Base-by-base conservation (phyloP, 2,888 invertebrate species). In the Sarcophaga carnaria region DNA sequence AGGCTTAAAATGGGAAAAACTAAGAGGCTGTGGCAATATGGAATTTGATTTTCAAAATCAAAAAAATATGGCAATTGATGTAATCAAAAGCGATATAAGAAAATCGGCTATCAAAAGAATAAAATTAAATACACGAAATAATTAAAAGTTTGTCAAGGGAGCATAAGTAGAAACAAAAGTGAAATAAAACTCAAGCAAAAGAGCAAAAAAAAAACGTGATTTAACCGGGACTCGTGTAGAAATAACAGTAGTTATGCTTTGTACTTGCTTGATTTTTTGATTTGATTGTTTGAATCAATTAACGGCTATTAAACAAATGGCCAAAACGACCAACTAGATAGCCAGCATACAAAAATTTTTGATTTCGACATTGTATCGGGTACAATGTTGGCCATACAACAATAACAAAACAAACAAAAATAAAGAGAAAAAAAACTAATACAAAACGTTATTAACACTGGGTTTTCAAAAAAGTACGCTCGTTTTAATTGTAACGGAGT, bases 311-410 rank as follows among this genome's bases (percentile, higher is more conserved):
- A 80, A 70, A 49, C 66, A 37, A 62, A 74, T 72, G 22, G 25
- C 5, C n/a, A 59, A 64, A 22, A 54, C 20, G 27, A 71, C 49
- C 17, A 75, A 77, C 22, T 59, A 71, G 37, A 14, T 17, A 22
- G 10, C 0, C 59, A 54, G 11, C 72, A 69, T 14, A 75, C 27
- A 17, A 25, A 63, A 66, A 72, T 49, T 62, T 27, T 20, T 59
- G 27, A 83, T 74, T 76, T 82, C 85, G 70, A 66, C 74, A 81
- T 81, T 81, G 69, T 47, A 67, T 25, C 45, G 17, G 11, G 25
- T 37, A 69, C 71, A 85, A 72, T 85, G 80, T 74, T 72, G 77
- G 17, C 49, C 60, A 49, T 37, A 37, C 49, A 22, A 60, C 20
- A 72, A 37, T 37, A 37, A 10, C 37, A 37, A 37, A 37, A 37